Conservation (phyloP, 53 echinoderm and acorn worm genomes). For the Henricia sp. region DNA sequence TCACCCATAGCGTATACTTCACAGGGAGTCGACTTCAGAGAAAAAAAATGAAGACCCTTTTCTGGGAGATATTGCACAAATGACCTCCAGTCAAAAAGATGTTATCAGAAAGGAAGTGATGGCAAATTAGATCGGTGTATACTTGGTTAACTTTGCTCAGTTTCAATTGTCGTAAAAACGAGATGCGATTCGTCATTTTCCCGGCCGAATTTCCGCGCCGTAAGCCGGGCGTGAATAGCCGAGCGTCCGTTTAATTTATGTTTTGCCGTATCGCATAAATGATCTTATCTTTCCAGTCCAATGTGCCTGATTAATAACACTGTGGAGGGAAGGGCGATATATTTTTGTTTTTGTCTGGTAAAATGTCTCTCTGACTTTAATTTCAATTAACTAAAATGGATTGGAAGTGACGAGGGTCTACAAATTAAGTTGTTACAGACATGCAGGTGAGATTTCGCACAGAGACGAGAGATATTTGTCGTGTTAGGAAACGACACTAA, state of each 20-base stretch:
- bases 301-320: slow-evolving; percentile 52
- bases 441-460: slow-evolving; percentile 37
- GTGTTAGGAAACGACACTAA: too few species aligned
- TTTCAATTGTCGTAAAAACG: slow-evolving; percentile 7
- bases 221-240: background rate
- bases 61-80: background rate
- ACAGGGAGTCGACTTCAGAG: too few species aligned
- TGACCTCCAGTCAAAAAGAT: slow-evolving; percentile 40
- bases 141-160: slow-evolving; percentile 42
- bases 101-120: slow-evolving; percentile 42
- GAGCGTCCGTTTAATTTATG: slow-evolving; percentile 38
- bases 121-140: slow-evolving; percentile 22
- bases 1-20: too few species aligned
- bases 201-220: background rate
- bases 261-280: slow-evolving; percentile 21
- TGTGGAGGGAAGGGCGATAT: background rate
- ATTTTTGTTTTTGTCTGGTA: background rate
- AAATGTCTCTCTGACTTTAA: slow-evolving; percentile 40
- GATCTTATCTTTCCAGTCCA: slow-evolving; percentile 56
- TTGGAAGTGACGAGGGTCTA: slow-evolving; percentile 32
- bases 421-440: slow-evolving; percentile 56
- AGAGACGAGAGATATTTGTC: background rate
- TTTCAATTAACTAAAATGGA: slow-evolving; percentile 59
- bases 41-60: background rate
- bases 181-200: background rate